Evolutionary conservation across 2,888 invertebrate species (phyloP).

Genomic region (Itoplectis maculator): DNA sequence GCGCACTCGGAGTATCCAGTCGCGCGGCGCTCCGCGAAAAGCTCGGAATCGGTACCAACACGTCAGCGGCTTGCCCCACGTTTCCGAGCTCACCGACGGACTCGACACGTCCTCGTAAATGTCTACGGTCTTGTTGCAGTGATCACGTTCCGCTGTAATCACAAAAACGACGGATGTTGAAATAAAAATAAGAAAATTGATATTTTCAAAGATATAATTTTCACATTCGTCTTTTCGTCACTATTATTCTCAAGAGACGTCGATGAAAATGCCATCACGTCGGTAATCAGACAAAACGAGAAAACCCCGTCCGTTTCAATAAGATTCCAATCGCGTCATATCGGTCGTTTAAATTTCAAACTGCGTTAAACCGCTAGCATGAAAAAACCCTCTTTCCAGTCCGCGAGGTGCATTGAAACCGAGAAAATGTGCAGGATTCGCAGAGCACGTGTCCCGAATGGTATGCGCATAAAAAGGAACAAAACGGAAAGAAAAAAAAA

Average conservation of each 20-base stretch:
- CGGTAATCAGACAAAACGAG: not conserved
- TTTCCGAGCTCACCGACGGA: slow-evolving; percentile 93
- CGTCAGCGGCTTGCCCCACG: slow-evolving; percentile 93
- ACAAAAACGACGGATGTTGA: too few relatives aligned
- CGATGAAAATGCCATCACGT: too few relatives aligned
- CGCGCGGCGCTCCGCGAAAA: slow-evolving; percentile 94
- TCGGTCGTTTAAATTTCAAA: too few relatives aligned
- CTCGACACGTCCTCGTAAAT: slow-evolving; percentile 96
- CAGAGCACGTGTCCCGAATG: not conserved
- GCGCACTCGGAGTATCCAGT: slow-evolving; percentile 95
- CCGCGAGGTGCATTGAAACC: not conserved
- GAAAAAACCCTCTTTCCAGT: too few relatives aligned
- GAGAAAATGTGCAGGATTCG: not conserved
- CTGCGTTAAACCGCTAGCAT: too few relatives aligned
- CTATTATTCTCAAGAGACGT: too few relatives aligned
- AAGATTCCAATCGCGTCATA: too few relatives aligned
- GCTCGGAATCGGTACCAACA: slow-evolving; percentile 96
- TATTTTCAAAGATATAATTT: too few relatives aligned
- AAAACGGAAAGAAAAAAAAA: too few relatives aligned
- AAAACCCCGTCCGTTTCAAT: not conserved
- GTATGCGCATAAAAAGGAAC: not conserved
- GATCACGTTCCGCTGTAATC: slow-evolving; percentile 89
- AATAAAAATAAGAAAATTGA: too few relatives aligned
- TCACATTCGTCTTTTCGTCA: too few relatives aligned
- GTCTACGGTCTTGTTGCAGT: slow-evolving; percentile 97